A percentile compares a stretch with the other conserved stretches of the same genome.
Conservation (phyloP, 92 coral and sea anemone genomes). For the Meandrina meandrites region DNA sequence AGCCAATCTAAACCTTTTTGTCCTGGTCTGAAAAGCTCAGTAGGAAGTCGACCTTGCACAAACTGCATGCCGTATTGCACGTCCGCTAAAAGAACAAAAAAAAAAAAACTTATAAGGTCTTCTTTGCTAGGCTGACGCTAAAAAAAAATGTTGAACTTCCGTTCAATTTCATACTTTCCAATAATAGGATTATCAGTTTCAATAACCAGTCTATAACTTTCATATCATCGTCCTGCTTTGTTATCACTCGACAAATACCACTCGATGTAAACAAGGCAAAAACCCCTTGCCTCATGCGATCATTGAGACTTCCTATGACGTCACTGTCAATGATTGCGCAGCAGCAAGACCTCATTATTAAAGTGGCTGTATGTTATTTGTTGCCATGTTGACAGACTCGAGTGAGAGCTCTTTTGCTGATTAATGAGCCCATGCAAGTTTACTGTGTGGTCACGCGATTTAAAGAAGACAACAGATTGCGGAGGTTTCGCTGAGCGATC, state of each 20-base stretch:
- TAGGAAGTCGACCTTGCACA: neutral
- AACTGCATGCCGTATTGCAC: neutral
- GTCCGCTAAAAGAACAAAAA: neutral
- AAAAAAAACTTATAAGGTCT: neutral
- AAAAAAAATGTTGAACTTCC: neutral
- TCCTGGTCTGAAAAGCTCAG: neutral
- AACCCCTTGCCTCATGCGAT: neutral
- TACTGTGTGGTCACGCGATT: conserved; percentile 26
- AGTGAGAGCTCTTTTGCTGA: conserved; percentile 4
- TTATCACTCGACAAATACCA: neutral
- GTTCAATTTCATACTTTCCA: neutral
- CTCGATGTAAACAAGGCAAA: neutral
- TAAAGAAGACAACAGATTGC: neutral
- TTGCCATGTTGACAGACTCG: conserved; percentile 11
- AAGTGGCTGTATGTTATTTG: conserved; percentile 16
- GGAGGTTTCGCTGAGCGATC: conserved; percentile 11
- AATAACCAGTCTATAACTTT: neutral
- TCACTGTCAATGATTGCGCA: neutral
- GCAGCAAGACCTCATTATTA: neutral
- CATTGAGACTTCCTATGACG: neutral
- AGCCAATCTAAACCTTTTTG: neutral
- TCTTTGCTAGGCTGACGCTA: neutral
- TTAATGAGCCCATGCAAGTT: conserved; percentile 12
- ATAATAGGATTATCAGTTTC: neutral
- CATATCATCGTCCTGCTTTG: neutral